Evolutionary conservation across 2,888 invertebrate species (phyloP).

Genomic region (Eupeodes latifasciatus): DNA sequence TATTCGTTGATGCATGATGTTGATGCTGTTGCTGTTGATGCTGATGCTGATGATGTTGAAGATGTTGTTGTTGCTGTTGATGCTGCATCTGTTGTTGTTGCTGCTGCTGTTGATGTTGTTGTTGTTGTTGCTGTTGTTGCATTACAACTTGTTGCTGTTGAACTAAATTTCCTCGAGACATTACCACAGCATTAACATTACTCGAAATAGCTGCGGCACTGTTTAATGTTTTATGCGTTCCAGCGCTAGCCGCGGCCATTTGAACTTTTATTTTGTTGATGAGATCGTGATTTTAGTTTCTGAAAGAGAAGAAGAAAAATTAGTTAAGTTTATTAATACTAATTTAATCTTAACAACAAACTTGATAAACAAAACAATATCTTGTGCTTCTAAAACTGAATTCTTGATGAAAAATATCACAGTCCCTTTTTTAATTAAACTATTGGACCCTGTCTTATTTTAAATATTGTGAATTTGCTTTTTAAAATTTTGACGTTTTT

Average conservation of each 20-base stretch:
- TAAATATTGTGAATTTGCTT: too few relatives aligned
- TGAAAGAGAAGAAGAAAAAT: constrained; percentile 67
- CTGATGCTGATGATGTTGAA: constrained; percentile 79
- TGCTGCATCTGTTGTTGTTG: constrained; percentile 77
- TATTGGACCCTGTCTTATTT: too few relatives aligned
- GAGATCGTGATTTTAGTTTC: constrained; percentile 76
- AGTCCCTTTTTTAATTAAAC: too few relatives aligned
- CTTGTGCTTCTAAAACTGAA: too few relatives aligned
- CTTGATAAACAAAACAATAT: too few relatives aligned
- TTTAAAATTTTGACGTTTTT: too few relatives aligned
- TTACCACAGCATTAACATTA: constrained; percentile 72
- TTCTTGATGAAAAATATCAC: too few relatives aligned
- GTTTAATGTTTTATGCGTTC: constrained; percentile 81
- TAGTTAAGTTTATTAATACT: neutral
- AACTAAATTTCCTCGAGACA: constrained; percentile 76
- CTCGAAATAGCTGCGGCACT: constrained; percentile 78
- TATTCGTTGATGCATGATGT: constrained; percentile 59
- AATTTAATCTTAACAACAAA: too few relatives aligned
- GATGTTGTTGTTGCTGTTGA: constrained; percentile 77
- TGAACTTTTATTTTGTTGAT: constrained; percentile 77
- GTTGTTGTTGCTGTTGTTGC: constrained; percentile 66
- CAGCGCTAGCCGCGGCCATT: constrained; percentile 84
- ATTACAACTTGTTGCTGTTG: constrained; percentile 77
- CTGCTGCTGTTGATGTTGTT: constrained; percentile 30
- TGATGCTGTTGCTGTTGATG: constrained; percentile 77